phyloP scores from a whole-genome alignment of 2,797 vertebrate species.

The Ciconia nigra region DNA sequence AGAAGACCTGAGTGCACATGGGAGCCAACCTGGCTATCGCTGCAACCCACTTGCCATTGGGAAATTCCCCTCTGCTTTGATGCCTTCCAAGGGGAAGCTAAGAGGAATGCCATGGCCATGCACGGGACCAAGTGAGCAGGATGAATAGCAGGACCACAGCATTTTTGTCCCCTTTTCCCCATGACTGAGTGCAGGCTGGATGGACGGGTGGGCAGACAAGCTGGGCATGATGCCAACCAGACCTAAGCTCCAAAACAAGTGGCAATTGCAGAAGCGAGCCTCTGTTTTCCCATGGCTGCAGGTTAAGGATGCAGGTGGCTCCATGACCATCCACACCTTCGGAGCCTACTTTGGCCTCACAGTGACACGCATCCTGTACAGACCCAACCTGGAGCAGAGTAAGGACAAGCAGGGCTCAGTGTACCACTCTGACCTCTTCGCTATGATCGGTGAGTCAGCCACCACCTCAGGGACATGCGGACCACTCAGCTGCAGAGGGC shows the following conservation, averaged over 20 bases:
- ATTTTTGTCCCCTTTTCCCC: not conserved
- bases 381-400: conserved; percentile 84
- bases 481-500: not conserved
- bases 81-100: not conserved
- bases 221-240: not conserved
- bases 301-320: conserved; percentile 93
- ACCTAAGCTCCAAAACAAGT: not conserved
- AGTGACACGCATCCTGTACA: conserved; percentile 89
- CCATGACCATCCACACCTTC: conserved; percentile 95
- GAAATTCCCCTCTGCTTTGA: not conserved
- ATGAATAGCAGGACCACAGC: not conserved
- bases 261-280: not conserved
- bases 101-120: not conserved
- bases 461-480: too few relatives aligned
- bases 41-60: not conserved
- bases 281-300: conserved; percentile 52
- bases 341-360: conserved; percentile 93
- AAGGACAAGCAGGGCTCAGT: conserved; percentile 81
- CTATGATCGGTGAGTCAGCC: conserved; percentile 90
- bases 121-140: not conserved
- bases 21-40: not conserved
- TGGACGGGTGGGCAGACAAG: not conserved
- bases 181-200: not conserved
- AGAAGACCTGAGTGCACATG: not conserved
- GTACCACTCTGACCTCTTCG: conserved; percentile 91